phyloP scores from a whole-genome alignment of 2,888 invertebrate species.

The Xestia ashworthii region DNA sequence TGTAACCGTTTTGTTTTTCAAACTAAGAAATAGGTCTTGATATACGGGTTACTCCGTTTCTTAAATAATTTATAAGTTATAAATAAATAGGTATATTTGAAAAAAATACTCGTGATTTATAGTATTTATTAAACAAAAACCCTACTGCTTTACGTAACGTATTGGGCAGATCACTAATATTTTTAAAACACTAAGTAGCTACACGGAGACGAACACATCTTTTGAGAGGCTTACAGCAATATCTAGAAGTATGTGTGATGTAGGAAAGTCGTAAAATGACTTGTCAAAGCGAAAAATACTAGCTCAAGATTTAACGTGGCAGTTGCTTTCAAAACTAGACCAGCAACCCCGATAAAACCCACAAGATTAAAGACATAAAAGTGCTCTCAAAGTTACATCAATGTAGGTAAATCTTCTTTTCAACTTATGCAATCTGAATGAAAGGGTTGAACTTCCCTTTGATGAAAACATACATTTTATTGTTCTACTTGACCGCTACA shows the following conservation, averaged over 20 bases:
- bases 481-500: not conserved
- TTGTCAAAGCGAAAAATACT: slow-evolving; percentile 34
- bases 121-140: too few species aligned
- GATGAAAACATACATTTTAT: not conserved
- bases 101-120: too few species aligned
- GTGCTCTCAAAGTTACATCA: slow-evolving; percentile 19
- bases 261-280: slow-evolving; percentile 33
- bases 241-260: slow-evolving; percentile 24
- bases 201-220: not conserved
- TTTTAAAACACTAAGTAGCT: not conserved
- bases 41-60: not conserved
- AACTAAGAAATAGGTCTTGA: not conserved
- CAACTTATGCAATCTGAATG: slow-evolving; percentile 28
- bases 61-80: not conserved
- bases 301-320: slow-evolving; percentile 26
- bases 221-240: slow-evolving; percentile 2
- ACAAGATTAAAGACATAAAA: slow-evolving; percentile 45
- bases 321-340: slow-evolving; percentile 5
- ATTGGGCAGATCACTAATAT: not conserved
- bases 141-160: too few species aligned
- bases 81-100: too few species aligned
- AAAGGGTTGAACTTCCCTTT: not conserved
- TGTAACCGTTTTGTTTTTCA: too few species aligned
- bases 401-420: slow-evolving; percentile 14
- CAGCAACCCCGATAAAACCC: slow-evolving; percentile 37